Base-by-base conservation (phyloP, 2,888 invertebrate genomes). In the Trichogramma evanescens region DNA sequence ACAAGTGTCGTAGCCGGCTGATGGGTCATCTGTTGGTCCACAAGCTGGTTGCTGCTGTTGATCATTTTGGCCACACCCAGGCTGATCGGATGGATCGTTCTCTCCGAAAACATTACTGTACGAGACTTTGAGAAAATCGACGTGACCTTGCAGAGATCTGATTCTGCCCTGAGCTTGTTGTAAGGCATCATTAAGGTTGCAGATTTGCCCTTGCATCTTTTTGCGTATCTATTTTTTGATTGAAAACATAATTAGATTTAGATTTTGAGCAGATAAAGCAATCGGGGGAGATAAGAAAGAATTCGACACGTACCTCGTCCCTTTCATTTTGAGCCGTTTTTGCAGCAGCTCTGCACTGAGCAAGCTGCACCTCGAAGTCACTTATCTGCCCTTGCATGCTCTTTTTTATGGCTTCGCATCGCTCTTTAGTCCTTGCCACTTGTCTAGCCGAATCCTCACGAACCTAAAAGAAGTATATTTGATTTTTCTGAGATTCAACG, bases 381-480 rank as follows among this genome's bases (percentile, higher is more conserved):
- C 83, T 83, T 53, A 88, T 81, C 66, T 87, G 84, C 38, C 83
- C 83, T 71, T 87, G 87, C 82, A 87, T 82, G 46, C 84, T 82
- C 65, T 79, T 75, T 42, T 83, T 81, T 5, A 85, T 81, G 1
- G 84, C 85, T 59, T 88, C 88, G 7, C 84, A 84, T 56, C 87
- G 80, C 60, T 87, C 87, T 67, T 86, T 85, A 41, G 85, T 84
- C 9, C 86, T 80, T 2, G 84, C 81, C 39, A 88, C 76, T 60
- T 87, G 87, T 4, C 87, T 75, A 0, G 87, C 85, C 0, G 87
- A 85, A 70, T 88, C 88, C 67, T 88, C 87, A 0, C 88, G 76
- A 0, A 86, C 82, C 49, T 83, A 26, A 26, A 26, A 26, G 8
- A 46, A 46, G 10, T 40, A 13, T n/a, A 56, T 10, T n/a, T 9